Percentiles rank a stretch among this genome's conserved stretches.
Conservation (phyloP, 2,113 vertebrate species). For the Manacus vitellinus region DNA sequence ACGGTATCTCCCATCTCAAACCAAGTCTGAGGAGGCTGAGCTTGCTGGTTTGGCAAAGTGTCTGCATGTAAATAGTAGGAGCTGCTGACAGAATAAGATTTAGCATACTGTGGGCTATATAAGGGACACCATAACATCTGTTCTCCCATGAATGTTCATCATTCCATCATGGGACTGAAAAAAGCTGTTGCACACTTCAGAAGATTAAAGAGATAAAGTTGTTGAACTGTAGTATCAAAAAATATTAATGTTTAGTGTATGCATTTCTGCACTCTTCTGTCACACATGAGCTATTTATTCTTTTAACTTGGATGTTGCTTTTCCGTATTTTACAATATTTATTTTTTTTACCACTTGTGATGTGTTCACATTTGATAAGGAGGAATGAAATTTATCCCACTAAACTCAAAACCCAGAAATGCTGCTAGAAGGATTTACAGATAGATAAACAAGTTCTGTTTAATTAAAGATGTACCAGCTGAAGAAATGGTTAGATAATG, state of each 20-base stretch:
- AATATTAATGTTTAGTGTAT: neutral
- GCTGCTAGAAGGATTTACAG: neutral
- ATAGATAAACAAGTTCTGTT: neutral
- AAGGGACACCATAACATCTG: neutral
- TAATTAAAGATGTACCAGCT: neutral
- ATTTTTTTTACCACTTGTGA: neutral
- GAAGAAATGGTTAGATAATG: neutral
- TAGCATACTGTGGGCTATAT: neutral
- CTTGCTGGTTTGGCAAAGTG: neutral
- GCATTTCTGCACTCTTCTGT: neutral
- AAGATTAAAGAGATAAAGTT: neutral
- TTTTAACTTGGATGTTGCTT: neutral
- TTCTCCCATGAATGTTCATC: neutral
- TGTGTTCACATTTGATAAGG: neutral
- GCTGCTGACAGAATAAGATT: neutral
- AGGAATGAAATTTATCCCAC: neutral
- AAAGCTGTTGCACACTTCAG: neutral
- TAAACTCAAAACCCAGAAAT: neutral
- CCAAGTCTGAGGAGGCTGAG: neutral
- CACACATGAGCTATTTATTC: neutral
- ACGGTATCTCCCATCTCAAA: neutral
- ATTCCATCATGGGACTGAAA: neutral
- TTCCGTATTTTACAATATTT: neutral
- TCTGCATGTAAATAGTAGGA: rapidly evolving
- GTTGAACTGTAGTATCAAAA: neutral